Evolutionary conservation across 2,113 vertebrate species (phyloP), one percentile per base, ranked within the genome.

Genomic region (Pluvianellus socialis): DNA sequence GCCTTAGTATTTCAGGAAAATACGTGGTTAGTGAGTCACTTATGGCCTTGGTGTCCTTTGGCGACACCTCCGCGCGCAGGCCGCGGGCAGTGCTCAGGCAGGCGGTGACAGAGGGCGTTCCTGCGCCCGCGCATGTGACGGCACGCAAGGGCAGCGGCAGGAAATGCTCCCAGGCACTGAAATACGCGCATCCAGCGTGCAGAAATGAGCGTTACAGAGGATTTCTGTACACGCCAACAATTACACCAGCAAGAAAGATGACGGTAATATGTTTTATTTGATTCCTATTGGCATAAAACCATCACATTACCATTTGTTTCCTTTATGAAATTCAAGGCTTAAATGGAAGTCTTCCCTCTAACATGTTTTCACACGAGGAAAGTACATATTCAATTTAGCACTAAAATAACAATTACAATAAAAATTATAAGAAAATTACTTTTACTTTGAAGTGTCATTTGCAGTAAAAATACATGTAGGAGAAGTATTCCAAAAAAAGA

Each of bases 231-330:
- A 63, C 63, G 59, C 82, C 72, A 86, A 72, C 22, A 94, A 74
- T 40, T 27, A 67, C 74, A 77, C 44, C 74, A 74, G 86, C 67
- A 93, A 75, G 59, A 42, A 77, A 90, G 58, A 90, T 63, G 44
- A 47, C 68, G 77, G 45, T 77, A 88, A 63, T 92, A 71, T 86
- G 65, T 86, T 94, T 79, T 80, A 94, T 92, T 92, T 93, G 49
- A 96, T 93, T 92, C 90, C 55, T 58, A 88, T 81, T 81, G 95
- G 56, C 88, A 90, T 86, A 84, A 92, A 95, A 90, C 30, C 86
- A 88, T 74, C 82, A 80, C 72, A 88, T 88, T 91, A 92, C 26
- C 18, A 52, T 92, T 95, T 86, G 38, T 94, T 90, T 90, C 50
- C 15, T 83, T 91, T 59, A 81, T 56, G 83, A 90, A 95, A 88